Evolutionary conservation across 2,797 vertebrate species (phyloP), one percentile per base, ranked within the genome.

Genomic region (Pangasius macronema): DNA sequence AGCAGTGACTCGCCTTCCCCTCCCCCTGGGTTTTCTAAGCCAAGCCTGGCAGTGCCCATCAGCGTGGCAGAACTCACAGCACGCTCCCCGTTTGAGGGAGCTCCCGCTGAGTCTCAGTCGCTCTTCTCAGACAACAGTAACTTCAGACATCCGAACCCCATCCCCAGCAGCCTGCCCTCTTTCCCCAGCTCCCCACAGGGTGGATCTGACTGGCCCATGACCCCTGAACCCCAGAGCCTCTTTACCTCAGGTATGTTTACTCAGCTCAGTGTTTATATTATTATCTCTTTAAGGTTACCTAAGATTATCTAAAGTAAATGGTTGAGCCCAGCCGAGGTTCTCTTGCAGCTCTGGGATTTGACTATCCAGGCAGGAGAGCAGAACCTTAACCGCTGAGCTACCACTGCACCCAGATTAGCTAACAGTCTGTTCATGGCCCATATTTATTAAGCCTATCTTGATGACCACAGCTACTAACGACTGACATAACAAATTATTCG

Each of bases 201-300:
- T 85, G 96, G 96, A 24, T 96, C 94, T 72, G 97, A 97, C 89
- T 97, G 97, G 97, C 97, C 97, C 68, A 97, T 96, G 92, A 96
- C 96, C 91, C 97, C 97, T 89, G 97, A 97, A 92, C 97, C 97
- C 91, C 96, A 97, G 94, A 97, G 96, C 92, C 96, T 97, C 93
- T 97, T 97, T 94, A 96, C 96, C 90, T 97, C 97, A 96, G 97
- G 97, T 97, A 90, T 36, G 81, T 82, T 2, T 57, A 7, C 30
- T 49, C 39, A 76, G 16, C 18, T 63, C 24, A 16, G 30, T 39
- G 30, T 59, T 77, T 27, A 61, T 14, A 80, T 80, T 14, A 80
- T 80, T 36, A 18, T 57, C n/a, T 57, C 10, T 24, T 9, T 46
- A 30, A 27, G 33, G 14, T 1, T 13, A 59, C 22, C 20, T 57